Conservation (phyloP, 2,113 vertebrate species). For the Tachuris rubrigastra region DNA sequence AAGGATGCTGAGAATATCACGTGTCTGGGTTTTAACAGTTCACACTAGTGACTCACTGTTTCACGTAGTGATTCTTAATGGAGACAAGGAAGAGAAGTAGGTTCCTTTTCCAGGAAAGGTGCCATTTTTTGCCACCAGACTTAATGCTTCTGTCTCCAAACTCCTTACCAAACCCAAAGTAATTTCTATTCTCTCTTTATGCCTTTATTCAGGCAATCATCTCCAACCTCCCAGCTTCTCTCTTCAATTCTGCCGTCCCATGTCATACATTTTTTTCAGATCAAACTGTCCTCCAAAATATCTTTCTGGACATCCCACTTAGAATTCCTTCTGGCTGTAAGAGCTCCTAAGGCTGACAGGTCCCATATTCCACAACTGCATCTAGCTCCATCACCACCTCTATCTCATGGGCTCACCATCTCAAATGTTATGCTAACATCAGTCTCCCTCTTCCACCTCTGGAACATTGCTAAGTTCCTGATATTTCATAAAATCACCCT, state of each 20-base stretch:
- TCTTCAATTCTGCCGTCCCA: background rate
- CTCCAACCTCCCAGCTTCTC: background rate
- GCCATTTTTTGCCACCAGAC: background rate
- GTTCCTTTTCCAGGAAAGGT: background rate
- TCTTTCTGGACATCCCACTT: background rate
- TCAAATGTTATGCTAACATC: background rate
- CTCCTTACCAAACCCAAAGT: background rate
- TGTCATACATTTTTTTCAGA: background rate
- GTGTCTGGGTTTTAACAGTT: background rate
- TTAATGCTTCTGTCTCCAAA: background rate
- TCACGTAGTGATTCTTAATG: background rate
- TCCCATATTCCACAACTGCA: background rate
- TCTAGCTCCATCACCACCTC: background rate
- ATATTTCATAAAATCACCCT: background rate
- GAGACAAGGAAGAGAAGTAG: background rate
- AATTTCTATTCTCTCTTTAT: background rate
- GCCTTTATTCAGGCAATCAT: background rate
- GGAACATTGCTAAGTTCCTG: background rate
- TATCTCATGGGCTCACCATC: background rate
- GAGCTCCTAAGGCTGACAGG: background rate
- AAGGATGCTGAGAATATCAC: background rate
- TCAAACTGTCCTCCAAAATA: background rate
- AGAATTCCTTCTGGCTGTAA: background rate
- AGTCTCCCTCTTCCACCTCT: background rate
- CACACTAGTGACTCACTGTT: background rate